Base-by-base conservation (phyloP, 2,113 vertebrate species). In the Poeciliopsis turrubarensis region DNA sequence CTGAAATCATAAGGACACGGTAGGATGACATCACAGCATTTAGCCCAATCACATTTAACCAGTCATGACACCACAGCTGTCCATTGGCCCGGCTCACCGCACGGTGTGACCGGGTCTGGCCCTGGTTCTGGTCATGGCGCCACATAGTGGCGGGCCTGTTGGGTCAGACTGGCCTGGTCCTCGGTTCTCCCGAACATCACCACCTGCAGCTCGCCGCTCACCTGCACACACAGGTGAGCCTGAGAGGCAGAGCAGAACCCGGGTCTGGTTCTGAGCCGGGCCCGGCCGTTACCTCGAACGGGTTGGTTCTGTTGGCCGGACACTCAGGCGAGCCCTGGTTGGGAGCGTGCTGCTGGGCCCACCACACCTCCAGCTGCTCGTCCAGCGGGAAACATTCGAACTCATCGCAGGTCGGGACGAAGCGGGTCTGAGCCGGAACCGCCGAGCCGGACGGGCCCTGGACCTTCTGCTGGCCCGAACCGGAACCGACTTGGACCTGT, bases 81-180 rank as follows among this genome's bases (percentile, higher is more conserved):
- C 14, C 19, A 17, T 19, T 19, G 5, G 10, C 11, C 34, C 34
- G 11, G 44, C 64, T 37, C 37, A 41, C 65, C n/a, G n/a, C 65
- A 6, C 37, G 30, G 30, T 34, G 19, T 3, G 12, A 8, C 2
- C 8, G 19, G 30, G 25, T 37, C 65, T 9, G 37, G 9, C 47
- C 9, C 39, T 19, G 39, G 44, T 47, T 19, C 44, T 47, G 66
- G 47, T 79, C 75, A 81, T 0, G 44, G 51, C 54, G 84, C 78
- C 87, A 96, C 81, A 19, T 96, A 97, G 75, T 93, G 93, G 77
- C 96, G 95, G 31, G 96, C 96, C 94, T 97, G 96, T 60, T 98
- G 96, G 1, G 96, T 97, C 95, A 98, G 94, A 71, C 95, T 96
- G 80, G 95, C 89, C 80, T 98, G 97, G 80, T 98, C 96, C 81